These are phyloP conservation scores for Macrosteles quadrilineatus DNA, from an alignment of 1,140 invertebrate genomes.

Conservation along the genomic window DNA sequence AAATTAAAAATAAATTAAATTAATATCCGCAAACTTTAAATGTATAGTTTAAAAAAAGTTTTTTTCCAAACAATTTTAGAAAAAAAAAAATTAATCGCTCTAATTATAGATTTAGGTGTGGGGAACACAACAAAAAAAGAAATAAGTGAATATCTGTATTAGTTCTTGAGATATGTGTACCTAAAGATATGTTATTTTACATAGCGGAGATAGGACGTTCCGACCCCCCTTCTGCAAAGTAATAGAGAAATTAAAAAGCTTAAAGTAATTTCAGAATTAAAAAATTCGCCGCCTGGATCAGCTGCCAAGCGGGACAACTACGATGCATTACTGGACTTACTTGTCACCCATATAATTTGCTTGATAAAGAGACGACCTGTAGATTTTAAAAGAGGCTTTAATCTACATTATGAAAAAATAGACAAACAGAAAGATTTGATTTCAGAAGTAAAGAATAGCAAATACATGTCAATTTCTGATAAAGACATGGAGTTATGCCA, in stretches of 20 bases:
- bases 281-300: neutral
- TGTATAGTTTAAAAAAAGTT: too few relatives aligned
- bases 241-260: too few relatives aligned
- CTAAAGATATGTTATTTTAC: neutral
- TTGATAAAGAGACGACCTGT: slow-evolving; percentile 3
- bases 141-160: neutral
- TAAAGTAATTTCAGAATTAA: too few relatives aligned
- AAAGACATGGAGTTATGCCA: slow-evolving; percentile 1
- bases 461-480: neutral
- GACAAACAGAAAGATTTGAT: slow-evolving; percentile 16
- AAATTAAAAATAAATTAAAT: too few relatives aligned
- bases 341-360: slow-evolving; percentile 17
- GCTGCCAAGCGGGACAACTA: neutral
- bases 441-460: neutral
- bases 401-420: slow-evolving; percentile 17
- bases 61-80: too few relatives aligned
- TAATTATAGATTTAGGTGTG: too few relatives aligned
- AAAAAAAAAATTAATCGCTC: too few relatives aligned
- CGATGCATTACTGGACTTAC: neutral
- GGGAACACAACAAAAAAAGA: too few relatives aligned
- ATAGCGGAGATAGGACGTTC: too few relatives aligned
- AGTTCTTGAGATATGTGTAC: neutral
- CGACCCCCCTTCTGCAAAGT: too few relatives aligned
- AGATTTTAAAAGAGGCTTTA: slow-evolving; percentile 19
- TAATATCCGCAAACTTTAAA: too few relatives aligned